phyloP scores from a whole-genome alignment of 2,113 vertebrate species.

The Aspiorhynchus laticeps region DNA sequence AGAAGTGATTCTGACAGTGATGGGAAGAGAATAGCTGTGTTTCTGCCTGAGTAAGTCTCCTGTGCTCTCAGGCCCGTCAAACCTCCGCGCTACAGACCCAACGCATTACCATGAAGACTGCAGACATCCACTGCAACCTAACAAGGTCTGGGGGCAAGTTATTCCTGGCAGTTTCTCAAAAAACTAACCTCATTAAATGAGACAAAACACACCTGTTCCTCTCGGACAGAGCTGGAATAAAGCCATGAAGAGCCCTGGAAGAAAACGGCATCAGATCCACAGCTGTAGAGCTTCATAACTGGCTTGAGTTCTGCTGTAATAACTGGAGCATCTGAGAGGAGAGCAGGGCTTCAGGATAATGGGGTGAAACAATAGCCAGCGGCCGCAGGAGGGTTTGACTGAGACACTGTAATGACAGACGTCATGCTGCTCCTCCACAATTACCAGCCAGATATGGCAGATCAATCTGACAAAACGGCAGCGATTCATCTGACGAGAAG shows the following conservation, averaged over 20 bases:
- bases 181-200: constrained; percentile 42
- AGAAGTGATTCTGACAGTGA: constrained; percentile 30
- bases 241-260: constrained; percentile 22
- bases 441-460: constrained; percentile 21
- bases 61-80: constrained; percentile 15
- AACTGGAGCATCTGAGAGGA: neutral
- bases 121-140: constrained; percentile 5
- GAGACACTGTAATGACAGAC: constrained; percentile 22
- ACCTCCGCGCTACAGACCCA: neutral
- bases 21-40: neutral
- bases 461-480: constrained; percentile 25
- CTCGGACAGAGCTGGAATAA: constrained; percentile 3
- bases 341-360: constrained; percentile 7
- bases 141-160: constrained; percentile 1
- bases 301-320: neutral
- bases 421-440: constrained; percentile 34
- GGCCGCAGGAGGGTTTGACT: neutral
- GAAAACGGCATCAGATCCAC: neutral
- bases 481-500: neutral
- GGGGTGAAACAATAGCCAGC: constrained; percentile 15
- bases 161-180: constrained; percentile 24
- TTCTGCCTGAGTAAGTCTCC: neutral
- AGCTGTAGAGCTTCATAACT: neutral
- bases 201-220: constrained; percentile 45
- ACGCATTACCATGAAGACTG: neutral